phyloP scores from a whole-genome alignment of 2,888 invertebrate species.

The Dynastes tityus region DNA sequence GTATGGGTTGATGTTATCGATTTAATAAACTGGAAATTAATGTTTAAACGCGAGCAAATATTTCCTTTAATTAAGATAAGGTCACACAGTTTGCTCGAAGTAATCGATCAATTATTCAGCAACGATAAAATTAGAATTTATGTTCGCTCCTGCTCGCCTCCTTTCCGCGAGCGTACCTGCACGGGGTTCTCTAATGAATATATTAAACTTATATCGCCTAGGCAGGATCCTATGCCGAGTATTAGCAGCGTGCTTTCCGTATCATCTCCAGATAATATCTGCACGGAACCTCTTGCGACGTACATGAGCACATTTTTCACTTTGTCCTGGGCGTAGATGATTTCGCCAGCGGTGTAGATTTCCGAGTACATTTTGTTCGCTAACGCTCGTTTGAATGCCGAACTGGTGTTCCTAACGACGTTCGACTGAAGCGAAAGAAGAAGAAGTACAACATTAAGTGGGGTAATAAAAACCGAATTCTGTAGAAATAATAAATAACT shows the following conservation, averaged over 20 bases:
- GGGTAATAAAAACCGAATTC: neutral
- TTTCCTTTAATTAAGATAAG: constrained; percentile 20
- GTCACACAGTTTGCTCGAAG: neutral
- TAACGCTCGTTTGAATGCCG: constrained; percentile 57
- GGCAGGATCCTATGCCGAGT: constrained; percentile 56
- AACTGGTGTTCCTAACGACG: constrained; percentile 53
- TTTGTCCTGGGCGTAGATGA: constrained; percentile 55
- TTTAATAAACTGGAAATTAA: constrained; percentile 7
- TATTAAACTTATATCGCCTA: constrained; percentile 57
- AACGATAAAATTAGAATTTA: constrained; percentile 16
- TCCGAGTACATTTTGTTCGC: constrained; percentile 55
- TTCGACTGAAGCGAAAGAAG: constrained; percentile 52
- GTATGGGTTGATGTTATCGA: neutral
- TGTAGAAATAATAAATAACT: neutral
- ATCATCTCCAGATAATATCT: constrained; percentile 59
- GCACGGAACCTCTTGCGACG: constrained; percentile 57
- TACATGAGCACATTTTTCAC: constrained; percentile 56
- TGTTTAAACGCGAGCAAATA: constrained; percentile 6
- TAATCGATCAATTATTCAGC: constrained; percentile 20
- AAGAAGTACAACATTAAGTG: neutral
- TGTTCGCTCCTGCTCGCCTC: neutral
- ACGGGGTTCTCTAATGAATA: constrained; percentile 54
- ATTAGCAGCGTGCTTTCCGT: constrained; percentile 58
- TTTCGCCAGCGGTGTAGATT: constrained; percentile 58
- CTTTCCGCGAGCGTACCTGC: constrained; percentile 50